Percentiles rank a stretch among this genome's conserved stretches.
phyloP scores from a whole-genome alignment of 2,797 vertebrate genomes.

The Notamacropus eugenii region DNA sequence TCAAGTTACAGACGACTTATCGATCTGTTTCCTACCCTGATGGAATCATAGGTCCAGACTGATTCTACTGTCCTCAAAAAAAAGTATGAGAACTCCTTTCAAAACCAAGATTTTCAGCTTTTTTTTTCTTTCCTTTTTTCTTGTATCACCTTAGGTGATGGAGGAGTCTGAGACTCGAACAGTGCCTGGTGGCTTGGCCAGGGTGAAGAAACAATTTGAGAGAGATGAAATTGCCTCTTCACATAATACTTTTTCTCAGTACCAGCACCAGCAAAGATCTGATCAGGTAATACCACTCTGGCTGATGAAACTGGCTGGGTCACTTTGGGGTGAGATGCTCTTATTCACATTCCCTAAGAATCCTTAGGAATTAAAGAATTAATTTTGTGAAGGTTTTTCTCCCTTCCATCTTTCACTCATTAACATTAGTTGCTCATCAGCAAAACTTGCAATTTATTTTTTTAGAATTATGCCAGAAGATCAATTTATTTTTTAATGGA shows the following conservation, averaged over 20 bases:
- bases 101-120: conserved; percentile 47
- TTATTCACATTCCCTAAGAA: conserved; percentile 10
- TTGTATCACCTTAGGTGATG: conserved; percentile 88
- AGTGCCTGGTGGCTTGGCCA: conserved; percentile 93
- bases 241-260: conserved; percentile 88
- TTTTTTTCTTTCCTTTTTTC: conserved; percentile 77
- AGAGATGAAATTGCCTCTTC: conserved; percentile 87
- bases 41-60: background rate
- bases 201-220: conserved; percentile 95
- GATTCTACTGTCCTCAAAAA: background rate
- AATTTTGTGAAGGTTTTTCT: background rate
- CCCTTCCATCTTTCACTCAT: background rate
- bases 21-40: background rate
- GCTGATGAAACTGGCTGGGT: background rate
- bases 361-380: background rate
- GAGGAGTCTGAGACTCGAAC: conserved; percentile 92
- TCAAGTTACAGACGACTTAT: conserved; percentile 24
- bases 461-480: conserved; percentile 48
- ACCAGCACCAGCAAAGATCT: conserved; percentile 88
- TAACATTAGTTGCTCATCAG: conserved; percentile 41
- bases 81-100: background rate
- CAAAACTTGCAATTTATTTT: conserved; percentile 7
- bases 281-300: conserved; percentile 88
- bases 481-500: background rate
- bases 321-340: conserved; percentile 14